Evolutionary conservation across 2,888 invertebrate genomes (phyloP).

Genomic region (Linnaemya vulpina): DNA sequence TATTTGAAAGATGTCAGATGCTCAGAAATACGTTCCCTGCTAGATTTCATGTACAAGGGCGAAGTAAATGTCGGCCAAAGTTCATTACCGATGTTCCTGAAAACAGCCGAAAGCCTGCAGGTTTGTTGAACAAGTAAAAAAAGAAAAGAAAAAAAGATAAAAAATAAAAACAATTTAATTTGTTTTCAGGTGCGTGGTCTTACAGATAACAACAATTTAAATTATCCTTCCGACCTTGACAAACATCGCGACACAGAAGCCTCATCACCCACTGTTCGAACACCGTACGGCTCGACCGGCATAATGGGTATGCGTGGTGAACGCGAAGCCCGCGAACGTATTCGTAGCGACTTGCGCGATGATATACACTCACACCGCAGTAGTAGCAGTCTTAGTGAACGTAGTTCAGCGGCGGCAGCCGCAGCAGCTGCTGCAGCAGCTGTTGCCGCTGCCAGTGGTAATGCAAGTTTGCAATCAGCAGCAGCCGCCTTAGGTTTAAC

Average conservation of each 20-base stretch:
- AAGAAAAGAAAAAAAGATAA: neutral
- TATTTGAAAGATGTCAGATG: slow-evolving; percentile 96
- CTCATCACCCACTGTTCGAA: slow-evolving; percentile 80
- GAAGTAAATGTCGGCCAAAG: slow-evolving; percentile 96
- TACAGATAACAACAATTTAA: slow-evolving; percentile 90
- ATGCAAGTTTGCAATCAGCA: slow-evolving; percentile 78
- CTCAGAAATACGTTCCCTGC: slow-evolving; percentile 93
- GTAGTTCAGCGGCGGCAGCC: slow-evolving; percentile 80
- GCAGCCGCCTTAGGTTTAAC: slow-evolving; percentile 79
- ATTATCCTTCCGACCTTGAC: slow-evolving; percentile 82
- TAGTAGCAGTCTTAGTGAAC: slow-evolving; percentile 81
- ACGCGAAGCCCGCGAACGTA: slow-evolving; percentile 80
- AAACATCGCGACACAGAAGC: slow-evolving; percentile 82
- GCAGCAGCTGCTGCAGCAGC: slow-evolving; percentile 79
- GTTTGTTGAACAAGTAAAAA: slow-evolving; percentile 80
- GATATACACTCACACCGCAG: slow-evolving; percentile 81
- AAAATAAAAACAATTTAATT: neutral
- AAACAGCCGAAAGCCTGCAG: slow-evolving; percentile 96
- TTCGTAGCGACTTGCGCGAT: slow-evolving; percentile 79
- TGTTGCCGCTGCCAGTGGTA: slow-evolving; percentile 77
- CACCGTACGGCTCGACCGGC: slow-evolving; percentile 73
- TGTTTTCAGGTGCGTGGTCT: slow-evolving; percentile 87
- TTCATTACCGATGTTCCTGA: slow-evolving; percentile 94
- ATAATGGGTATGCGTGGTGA: slow-evolving; percentile 78
- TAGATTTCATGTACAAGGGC: slow-evolving; percentile 96